phyloP scores from a whole-genome alignment of 2,888 invertebrate genomes.

The Drosophila lutescens region DNA sequence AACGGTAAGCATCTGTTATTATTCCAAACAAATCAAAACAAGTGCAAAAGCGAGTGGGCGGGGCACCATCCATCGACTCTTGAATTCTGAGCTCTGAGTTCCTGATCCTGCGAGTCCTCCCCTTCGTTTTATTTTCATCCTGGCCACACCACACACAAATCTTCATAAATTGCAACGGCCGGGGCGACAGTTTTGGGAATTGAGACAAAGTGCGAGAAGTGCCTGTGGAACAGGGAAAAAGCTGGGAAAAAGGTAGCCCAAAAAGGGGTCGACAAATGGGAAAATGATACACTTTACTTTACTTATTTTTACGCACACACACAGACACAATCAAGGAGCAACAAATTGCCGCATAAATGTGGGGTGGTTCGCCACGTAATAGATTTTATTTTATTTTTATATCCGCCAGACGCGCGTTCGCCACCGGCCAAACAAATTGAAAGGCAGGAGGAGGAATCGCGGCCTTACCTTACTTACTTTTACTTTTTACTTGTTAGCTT shows the following conservation, averaged over 20 bases:
- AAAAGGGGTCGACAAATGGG: conserved; percentile 71
- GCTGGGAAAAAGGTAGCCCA: conserved; percentile 23
- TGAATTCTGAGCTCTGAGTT: neutral
- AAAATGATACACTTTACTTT: conserved; percentile 84
- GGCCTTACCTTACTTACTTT: conserved; percentile 64
- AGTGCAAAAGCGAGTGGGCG: conserved; percentile 74
- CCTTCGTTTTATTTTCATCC: neutral
- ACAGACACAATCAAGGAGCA: conserved; percentile 80
- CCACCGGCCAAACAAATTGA: conserved; percentile 4
- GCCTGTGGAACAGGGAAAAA: conserved; percentile 40
- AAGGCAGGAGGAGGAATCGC: conserved; percentile 18
- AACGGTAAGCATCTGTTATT: conserved; percentile 83
- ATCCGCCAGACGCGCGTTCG: conserved; percentile 40
- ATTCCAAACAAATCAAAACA: conserved; percentile 84
- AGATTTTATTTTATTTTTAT: conserved; percentile 83
- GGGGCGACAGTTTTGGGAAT: conserved; percentile 67
- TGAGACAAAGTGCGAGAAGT: conserved; percentile 74
- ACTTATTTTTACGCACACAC: conserved; percentile 61
- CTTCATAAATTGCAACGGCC: conserved; percentile 80
- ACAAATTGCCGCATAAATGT: conserved; percentile 84
- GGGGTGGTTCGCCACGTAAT: conserved; percentile 85
- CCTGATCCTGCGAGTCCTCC: neutral
- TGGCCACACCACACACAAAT: conserved; percentile 74
- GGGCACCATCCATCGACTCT: conserved; percentile 9
- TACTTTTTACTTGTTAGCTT: conserved; percentile 77